A percentile compares a stretch with the other conserved stretches of the same genome.
These are phyloP conservation scores for Meteorus sp. DNA, from an alignment of 1,140 invertebrate species.

Conservation along the genomic window DNA sequence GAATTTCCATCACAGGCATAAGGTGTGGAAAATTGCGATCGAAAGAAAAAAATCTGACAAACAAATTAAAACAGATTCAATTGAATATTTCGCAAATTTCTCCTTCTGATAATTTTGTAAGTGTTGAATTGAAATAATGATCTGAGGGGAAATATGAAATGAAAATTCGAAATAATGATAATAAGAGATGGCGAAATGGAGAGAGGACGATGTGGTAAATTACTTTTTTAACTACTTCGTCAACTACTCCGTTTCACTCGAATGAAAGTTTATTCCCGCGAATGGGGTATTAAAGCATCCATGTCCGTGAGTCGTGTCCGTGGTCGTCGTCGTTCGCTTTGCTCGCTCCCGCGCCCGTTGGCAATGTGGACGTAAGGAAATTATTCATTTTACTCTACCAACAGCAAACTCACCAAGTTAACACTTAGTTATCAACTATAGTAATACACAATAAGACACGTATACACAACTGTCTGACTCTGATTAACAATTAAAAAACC, in stretches of 20 bases:
- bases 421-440: background rate
- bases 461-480: background rate
- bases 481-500: no score
- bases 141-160: no score
- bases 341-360: no score
- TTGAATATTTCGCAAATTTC: no score
- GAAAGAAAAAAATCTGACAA: no score
- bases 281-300: slow-evolving; percentile 18
- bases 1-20: no score
- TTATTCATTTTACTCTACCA: slow-evolving; percentile 24
- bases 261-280: slow-evolving; percentile 25
- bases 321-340: background rate
- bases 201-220: slow-evolving; percentile 12
- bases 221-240: slow-evolving; percentile 25
- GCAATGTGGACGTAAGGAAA: slow-evolving; percentile 26
- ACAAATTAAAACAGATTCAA: no score
- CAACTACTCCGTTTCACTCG: slow-evolving; percentile 16
- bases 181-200: slow-evolving; percentile 1
- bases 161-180: no score
- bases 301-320: background rate
- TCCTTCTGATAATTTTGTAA: no score
- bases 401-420: slow-evolving; percentile 8
- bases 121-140: no score
- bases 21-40: no score
- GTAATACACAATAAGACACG: background rate